Conservation (phyloP, 2,888 invertebrate genomes). For the Pasiphila rectangulata region DNA sequence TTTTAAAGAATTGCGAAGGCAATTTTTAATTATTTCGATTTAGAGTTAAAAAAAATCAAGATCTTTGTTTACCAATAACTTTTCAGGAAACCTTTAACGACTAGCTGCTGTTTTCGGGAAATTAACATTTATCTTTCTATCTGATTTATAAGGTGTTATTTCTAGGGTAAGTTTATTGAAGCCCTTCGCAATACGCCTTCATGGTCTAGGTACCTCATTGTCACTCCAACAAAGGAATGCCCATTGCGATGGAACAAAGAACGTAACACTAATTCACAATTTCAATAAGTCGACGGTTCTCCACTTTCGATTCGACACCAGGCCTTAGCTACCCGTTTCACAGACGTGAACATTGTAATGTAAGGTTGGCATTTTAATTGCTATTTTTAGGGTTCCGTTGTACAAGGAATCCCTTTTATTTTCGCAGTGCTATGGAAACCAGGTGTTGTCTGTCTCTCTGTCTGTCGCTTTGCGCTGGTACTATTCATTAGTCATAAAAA, state of each 20-base stretch:
- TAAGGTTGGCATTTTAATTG: too few species aligned
- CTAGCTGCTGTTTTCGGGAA: not conserved
- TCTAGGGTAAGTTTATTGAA: not conserved
- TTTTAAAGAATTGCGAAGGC: too few species aligned
- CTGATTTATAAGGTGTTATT: not conserved
- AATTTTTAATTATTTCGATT: too few species aligned
- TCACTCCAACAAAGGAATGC: slow-evolving; percentile 2
- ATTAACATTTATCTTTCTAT: not conserved
- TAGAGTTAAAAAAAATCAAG: too few species aligned
- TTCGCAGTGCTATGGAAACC: too few species aligned
- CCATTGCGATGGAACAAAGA: slow-evolving; percentile 24
- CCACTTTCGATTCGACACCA: not conserved
- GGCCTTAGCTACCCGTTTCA: not conserved
- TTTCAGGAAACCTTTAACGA: not conserved
- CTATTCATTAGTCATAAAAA: too few species aligned
- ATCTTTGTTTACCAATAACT: not conserved
- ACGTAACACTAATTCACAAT: slow-evolving; percentile 15
- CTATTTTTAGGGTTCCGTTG: too few species aligned
- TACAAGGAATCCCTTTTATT: too few species aligned
- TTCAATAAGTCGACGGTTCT: slow-evolving; percentile 18
- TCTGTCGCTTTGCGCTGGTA: too few species aligned
- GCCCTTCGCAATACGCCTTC: not conserved
- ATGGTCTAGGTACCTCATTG: not conserved
- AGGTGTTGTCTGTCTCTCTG: too few species aligned
- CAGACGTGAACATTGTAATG: not conserved